Conservation (phyloP, 1,140 invertebrate genomes). For the Megalonaias nervosa region DNA sequence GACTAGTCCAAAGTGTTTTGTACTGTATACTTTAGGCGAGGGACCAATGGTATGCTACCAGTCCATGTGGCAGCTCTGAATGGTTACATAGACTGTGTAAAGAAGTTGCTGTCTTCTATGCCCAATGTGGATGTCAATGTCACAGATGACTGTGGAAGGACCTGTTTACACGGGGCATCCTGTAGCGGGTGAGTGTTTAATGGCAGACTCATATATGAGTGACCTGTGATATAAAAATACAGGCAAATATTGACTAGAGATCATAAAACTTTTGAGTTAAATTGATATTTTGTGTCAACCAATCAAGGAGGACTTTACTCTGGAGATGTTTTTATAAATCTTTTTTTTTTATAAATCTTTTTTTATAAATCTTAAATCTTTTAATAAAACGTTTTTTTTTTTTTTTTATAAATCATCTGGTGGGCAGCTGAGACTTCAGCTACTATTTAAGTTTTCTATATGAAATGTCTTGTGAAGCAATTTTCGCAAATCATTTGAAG, state of each 20-base stretch:
- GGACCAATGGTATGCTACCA: slow-evolving; percentile 74
- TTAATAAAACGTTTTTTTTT: too few relatives aligned
- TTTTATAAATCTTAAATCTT: too few relatives aligned
- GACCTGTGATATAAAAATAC: too few relatives aligned
- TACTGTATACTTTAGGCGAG: slow-evolving; percentile 55
- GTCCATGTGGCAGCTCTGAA: slow-evolving; percentile 79
- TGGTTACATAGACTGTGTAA: slow-evolving; percentile 75
- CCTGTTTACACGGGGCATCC: slow-evolving; percentile 76
- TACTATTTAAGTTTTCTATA: too few relatives aligned
- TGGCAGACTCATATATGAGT: background rate
- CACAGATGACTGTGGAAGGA: slow-evolving; percentile 74
- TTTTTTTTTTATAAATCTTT: too few relatives aligned
- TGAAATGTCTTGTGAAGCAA: too few relatives aligned
- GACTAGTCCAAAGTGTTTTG: background rate
- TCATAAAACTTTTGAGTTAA: too few relatives aligned
- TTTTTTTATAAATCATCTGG: too few relatives aligned
- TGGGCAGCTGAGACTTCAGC: too few relatives aligned
- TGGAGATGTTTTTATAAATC: too few relatives aligned
- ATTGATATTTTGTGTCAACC: background rate
- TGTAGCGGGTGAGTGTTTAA: slow-evolving; percentile 74
- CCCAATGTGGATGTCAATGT: slow-evolving; percentile 72
- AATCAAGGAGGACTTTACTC: too few relatives aligned
- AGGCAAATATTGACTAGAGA: background rate
- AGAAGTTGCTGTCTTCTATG: slow-evolving; percentile 72
- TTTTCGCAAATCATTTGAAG: too few relatives aligned